A percentile compares a stretch with the other conserved stretches of the same genome.
Conservation (phyloP, 2,113 vertebrate genomes). For the Rhinopomastus cyanomelas region DNA sequence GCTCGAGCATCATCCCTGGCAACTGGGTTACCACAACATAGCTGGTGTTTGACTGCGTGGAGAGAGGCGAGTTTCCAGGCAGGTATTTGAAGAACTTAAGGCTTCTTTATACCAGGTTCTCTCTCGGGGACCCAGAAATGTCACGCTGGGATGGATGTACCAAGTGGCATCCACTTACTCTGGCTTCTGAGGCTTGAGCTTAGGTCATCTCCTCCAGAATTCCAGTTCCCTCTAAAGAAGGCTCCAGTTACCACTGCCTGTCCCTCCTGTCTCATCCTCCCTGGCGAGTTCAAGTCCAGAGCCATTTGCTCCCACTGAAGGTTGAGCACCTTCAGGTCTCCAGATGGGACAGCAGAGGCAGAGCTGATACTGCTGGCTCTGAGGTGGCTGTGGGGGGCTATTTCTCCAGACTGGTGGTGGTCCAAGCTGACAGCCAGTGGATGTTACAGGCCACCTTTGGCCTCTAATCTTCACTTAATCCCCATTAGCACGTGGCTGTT, state of each 20-base stretch:
- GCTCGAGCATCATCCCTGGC: neutral
- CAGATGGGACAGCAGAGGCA: accelerated
- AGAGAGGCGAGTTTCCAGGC: neutral
- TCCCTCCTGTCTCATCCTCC: neutral
- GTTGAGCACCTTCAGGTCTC: neutral
- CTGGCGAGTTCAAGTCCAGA: neutral
- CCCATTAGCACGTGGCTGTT: neutral
- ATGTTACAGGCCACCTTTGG: neutral
- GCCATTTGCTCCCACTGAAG: neutral
- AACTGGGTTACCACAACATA: neutral
- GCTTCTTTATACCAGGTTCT: neutral
- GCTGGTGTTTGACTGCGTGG: neutral
- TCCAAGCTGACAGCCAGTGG: neutral
- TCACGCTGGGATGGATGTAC: neutral
- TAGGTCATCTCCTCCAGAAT: neutral
- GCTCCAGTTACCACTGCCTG: neutral
- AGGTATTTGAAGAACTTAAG: neutral
- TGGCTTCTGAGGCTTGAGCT: neutral
- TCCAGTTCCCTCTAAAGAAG: neutral
- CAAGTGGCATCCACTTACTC: neutral
- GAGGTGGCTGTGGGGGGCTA: neutral
- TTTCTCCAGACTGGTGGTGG: neutral
- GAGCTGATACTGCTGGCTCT: neutral
- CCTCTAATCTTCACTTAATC: neutral
- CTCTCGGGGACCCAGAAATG: neutral